Percentiles rank a stretch among this genome's conserved stretches.
These are phyloP conservation scores for Capitulum mitella DNA, from an alignment of 2,888 invertebrate species.

Conservation along the genomic window DNA sequence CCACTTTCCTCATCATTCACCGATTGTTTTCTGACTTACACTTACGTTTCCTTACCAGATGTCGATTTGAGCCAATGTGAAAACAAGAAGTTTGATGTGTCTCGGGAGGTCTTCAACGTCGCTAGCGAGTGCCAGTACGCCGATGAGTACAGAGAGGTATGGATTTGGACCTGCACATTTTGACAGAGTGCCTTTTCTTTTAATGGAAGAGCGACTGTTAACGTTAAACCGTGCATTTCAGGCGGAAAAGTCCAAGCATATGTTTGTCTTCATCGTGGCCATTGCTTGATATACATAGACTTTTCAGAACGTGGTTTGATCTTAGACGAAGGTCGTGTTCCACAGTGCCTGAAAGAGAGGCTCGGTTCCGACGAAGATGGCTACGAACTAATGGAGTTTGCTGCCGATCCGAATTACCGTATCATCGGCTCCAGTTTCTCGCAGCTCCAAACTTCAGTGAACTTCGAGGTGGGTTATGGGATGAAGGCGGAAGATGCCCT, in stretches of 20 bases:
- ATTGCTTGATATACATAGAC: too few relatives aligned
- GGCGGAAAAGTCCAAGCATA: too few relatives aligned
- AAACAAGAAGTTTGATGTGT: neutral
- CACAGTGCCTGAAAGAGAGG: neutral
- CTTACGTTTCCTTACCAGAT: neutral
- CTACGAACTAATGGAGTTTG: neutral
- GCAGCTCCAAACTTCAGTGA: neutral
- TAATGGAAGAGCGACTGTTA: too few relatives aligned
- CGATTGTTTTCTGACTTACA: too few relatives aligned
- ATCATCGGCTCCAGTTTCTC: neutral
- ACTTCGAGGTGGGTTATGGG: neutral
- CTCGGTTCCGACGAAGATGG: neutral
- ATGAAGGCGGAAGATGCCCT: too few relatives aligned
- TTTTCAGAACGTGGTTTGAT: too few relatives aligned
- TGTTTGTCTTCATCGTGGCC: too few relatives aligned
- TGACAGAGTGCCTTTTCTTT: too few relatives aligned
- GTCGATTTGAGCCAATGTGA: neutral
- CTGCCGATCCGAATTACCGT: neutral
- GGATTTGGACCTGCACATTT: too few relatives aligned
- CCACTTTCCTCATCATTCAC: too few relatives aligned
- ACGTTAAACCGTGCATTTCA: too few relatives aligned
- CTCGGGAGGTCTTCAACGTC: neutral
- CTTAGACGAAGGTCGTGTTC: too few relatives aligned
- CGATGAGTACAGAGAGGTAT: neutral
- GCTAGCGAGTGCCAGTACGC: neutral